A percentile compares a stretch with the other conserved stretches of the same genome.
These are phyloP conservation scores for Hyperoplus lanceolatus DNA, from an alignment of 2,797 vertebrate genomes.

Conservation along the genomic window DNA sequence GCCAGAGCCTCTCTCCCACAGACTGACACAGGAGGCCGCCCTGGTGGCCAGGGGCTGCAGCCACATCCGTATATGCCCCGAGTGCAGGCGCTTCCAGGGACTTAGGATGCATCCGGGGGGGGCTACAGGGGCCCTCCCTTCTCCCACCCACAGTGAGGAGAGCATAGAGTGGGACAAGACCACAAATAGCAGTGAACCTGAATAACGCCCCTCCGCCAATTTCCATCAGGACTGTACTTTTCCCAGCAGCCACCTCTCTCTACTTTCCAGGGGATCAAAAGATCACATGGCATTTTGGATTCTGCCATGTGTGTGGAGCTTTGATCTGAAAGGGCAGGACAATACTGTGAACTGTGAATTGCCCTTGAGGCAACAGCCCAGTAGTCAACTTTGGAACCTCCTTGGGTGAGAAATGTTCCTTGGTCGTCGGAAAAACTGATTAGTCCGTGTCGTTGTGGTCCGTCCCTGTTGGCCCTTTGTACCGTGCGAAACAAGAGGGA, in stretches of 20 bases:
- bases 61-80: conserved; percentile 96
- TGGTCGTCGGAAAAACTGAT: conserved; percentile 73
- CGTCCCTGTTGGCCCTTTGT: conserved; percentile 76
- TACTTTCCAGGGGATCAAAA: conserved; percentile 69
- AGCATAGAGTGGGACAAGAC: conserved; percentile 98
- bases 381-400: conserved; percentile 68
- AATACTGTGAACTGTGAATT: conserved; percentile 55
- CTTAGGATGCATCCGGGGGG: conserved; percentile 87
- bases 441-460: conserved; percentile 76
- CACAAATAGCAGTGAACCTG: conserved; percentile 96
- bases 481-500: conserved; percentile 68
- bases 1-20: conserved; percentile 93
- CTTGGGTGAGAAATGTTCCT: conserved; percentile 63
- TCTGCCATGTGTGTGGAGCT: conserved; percentile 55
- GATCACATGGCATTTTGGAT: conserved; percentile 63
- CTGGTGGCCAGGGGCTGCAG: conserved; percentile 95
- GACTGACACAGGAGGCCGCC: conserved; percentile 95
- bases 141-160: conserved; percentile 93
- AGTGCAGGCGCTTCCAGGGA: conserved; percentile 97
- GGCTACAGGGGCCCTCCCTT: conserved; percentile 76
- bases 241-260: conserved; percentile 65
- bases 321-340: conserved; percentile 60
- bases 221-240: conserved; percentile 53
- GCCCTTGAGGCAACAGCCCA: conserved; percentile 61
- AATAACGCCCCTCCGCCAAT: conserved; percentile 81